Evolutionary conservation across 2,888 invertebrate species (phyloP).

Genomic region (Cephus rjabovi): DNA sequence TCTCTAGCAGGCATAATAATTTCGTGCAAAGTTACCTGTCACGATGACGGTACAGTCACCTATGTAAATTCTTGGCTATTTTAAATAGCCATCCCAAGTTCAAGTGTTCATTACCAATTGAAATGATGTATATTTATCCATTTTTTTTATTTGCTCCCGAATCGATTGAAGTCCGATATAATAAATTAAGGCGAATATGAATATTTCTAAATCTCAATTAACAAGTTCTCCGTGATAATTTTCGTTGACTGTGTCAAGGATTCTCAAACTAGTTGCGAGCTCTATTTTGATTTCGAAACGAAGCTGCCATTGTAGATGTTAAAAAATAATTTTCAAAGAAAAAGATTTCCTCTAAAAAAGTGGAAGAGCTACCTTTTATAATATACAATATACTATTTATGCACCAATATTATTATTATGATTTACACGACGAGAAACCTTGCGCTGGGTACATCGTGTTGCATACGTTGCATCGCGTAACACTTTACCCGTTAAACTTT

Average conservation of each 20-base stretch:
- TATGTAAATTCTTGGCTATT: conserved; percentile 15
- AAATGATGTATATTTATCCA: neutral
- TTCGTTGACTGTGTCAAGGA: neutral
- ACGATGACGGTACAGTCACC: conserved; percentile 5
- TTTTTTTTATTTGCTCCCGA: neutral
- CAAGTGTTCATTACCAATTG: conserved; percentile 7
- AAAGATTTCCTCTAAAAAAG: neutral
- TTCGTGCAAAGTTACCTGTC: neutral
- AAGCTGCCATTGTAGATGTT: neutral
- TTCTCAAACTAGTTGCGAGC: neutral
- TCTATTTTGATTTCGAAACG: neutral
- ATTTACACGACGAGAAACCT: neutral
- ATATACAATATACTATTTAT: neutral
- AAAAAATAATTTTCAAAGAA: neutral
- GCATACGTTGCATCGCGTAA: conserved; percentile 12
- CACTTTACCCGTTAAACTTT: conserved; percentile 17
- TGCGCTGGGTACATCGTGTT: neutral
- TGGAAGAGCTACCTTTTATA: neutral
- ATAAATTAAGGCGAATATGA: neutral
- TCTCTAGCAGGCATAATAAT: neutral
- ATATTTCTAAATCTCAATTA: neutral
- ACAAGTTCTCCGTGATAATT: neutral
- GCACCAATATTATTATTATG: neutral
- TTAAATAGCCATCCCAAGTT: conserved; percentile 15
- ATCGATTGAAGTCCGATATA: neutral